Conservation (phyloP, 2,113 vertebrate genomes). For the Puntigrus tetrazona region DNA sequence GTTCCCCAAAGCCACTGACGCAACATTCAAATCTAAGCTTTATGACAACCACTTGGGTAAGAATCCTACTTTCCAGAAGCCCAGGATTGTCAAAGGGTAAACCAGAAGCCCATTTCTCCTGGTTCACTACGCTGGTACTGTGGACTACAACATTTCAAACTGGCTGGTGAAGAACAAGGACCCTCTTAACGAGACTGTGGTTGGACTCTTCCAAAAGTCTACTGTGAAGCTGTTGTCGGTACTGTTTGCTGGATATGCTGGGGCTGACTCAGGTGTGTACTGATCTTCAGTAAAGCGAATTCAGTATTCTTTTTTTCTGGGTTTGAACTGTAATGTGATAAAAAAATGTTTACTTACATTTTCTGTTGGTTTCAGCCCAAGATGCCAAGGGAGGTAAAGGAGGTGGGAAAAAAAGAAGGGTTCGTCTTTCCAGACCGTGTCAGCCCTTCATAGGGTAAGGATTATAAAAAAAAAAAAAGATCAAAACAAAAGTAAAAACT, state of each 20-base stretch:
- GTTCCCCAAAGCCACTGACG: slow-evolving; percentile 79
- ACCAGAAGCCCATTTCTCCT: slow-evolving; percentile 78
- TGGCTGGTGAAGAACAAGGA: slow-evolving; percentile 85
- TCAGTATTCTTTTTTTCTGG: background rate
- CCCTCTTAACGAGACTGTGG: slow-evolving; percentile 82
- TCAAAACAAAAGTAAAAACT: background rate
- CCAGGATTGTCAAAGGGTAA: slow-evolving; percentile 66
- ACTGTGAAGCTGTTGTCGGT: slow-evolving; percentile 73
- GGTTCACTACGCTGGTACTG: slow-evolving; percentile 79
- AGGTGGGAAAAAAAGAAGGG: slow-evolving; percentile 77
- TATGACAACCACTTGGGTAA: slow-evolving; percentile 59
- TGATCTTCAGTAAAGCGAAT: background rate
- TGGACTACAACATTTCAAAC: slow-evolving; percentile 80
- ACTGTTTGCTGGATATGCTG: slow-evolving; percentile 77
- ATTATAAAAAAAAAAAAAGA: too few species aligned
- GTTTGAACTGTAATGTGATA: background rate
- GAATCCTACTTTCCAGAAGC: slow-evolving; percentile 55
- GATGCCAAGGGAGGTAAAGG: slow-evolving; percentile 53
- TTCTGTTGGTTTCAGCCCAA: background rate
- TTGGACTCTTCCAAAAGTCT: slow-evolving; percentile 81
- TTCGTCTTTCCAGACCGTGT: slow-evolving; percentile 81
- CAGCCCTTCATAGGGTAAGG: slow-evolving; percentile 77
- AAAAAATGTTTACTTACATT: background rate
- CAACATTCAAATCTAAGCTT: slow-evolving; percentile 82
- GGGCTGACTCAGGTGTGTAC: slow-evolving; percentile 68